Evolutionary conservation across 2,888 invertebrate genomes (phyloP).

Genomic region (Rhogogaster chlorosoma): DNA sequence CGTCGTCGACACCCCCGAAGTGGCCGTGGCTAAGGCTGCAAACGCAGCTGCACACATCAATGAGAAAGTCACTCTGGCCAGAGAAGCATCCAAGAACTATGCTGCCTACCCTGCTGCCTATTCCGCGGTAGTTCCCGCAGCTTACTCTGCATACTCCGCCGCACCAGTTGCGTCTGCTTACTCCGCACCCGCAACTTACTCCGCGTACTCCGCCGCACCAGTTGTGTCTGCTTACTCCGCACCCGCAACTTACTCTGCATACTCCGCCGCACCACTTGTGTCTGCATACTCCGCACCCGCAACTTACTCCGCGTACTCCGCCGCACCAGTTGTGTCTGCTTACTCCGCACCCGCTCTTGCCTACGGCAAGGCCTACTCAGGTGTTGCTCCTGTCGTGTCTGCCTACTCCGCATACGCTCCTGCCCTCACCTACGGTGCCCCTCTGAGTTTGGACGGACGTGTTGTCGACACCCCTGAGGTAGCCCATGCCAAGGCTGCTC

Average conservation of each 20-base stretch:
- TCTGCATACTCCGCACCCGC: slow-evolving; percentile 44
- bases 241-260: slow-evolving; percentile 38
- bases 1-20: slow-evolving; percentile 61
- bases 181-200: slow-evolving; percentile 56
- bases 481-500: slow-evolving; percentile 77
- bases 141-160: too few relatives aligned
- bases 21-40: slow-evolving; percentile 61
- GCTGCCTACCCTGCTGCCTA: background rate
- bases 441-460: slow-evolving; percentile 63
- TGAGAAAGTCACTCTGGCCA: slow-evolving; percentile 65
- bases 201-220: slow-evolving; percentile 17
- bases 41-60: slow-evolving; percentile 72
- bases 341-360: slow-evolving; percentile 45
- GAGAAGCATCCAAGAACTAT: slow-evolving; percentile 61
- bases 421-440: slow-evolving; percentile 56
- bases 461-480: slow-evolving; percentile 66
- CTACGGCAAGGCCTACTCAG: slow-evolving; percentile 45
- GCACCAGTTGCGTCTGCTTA: too few relatives aligned
- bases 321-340: slow-evolving; percentile 22
- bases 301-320: slow-evolving; percentile 52
- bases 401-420: slow-evolving; percentile 52
- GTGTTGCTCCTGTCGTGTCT: slow-evolving; percentile 31
- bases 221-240: slow-evolving; percentile 44
- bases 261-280: slow-evolving; percentile 31
- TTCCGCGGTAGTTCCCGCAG: slow-evolving; percentile 43